phyloP scores from a whole-genome alignment of 2,797 vertebrate species.

The Myripristis jacobus region DNA sequence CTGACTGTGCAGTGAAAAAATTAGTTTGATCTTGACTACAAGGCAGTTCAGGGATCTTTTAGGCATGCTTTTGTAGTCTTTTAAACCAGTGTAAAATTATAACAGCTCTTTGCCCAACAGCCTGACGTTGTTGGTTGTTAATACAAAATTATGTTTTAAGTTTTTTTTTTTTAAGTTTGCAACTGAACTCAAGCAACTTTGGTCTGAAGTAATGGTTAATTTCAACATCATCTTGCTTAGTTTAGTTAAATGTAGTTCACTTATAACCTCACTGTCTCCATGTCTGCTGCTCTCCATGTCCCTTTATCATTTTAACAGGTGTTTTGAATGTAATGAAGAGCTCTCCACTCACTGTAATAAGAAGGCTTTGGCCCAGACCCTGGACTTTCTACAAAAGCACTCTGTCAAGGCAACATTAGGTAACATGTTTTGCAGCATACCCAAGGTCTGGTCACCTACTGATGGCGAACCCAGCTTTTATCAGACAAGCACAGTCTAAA shows the following conservation, averaged over 20 bases:
- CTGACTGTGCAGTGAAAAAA: background rate
- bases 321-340: slow-evolving; percentile 98
- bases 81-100: background rate
- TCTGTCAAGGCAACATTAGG: slow-evolving; percentile 91
- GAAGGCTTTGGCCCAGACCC: slow-evolving; percentile 94
- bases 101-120: background rate
- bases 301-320: slow-evolving; percentile 83
- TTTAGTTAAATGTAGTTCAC: slow-evolving; percentile 8
- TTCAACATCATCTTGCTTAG: slow-evolving; percentile 17
- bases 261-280: slow-evolving; percentile 28
- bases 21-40: slow-evolving; percentile 2
- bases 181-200: background rate
- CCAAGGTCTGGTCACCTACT: slow-evolving; percentile 11
- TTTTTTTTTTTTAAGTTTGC: slow-evolving; percentile 5
- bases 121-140: background rate
- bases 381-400: slow-evolving; percentile 97
- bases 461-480: slow-evolving; percentile 28
- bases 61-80: background rate
- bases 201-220: slow-evolving; percentile 20
- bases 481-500: background rate
- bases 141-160: background rate
- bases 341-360: slow-evolving; percentile 97
- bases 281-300: slow-evolving; percentile 9
- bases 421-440: slow-evolving; percentile 71
- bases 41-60: background rate